Evolutionary conservation across 1,140 invertebrate genomes (phyloP).

Genomic region (Aporrectodea caliginosa): DNA sequence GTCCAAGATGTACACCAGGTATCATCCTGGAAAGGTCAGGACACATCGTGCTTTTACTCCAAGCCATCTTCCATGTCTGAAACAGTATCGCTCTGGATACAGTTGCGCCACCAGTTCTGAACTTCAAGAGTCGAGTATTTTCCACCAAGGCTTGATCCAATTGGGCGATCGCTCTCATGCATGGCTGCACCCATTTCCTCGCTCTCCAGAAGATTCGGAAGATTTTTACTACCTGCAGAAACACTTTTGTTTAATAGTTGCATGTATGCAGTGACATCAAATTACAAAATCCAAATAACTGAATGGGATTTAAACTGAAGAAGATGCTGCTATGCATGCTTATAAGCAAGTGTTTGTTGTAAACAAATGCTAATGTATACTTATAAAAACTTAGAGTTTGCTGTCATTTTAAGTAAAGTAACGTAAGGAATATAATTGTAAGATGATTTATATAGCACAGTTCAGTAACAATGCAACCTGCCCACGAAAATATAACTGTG

Average conservation of each 20-base stretch:
- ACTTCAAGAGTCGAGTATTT: slow-evolving; percentile 52
- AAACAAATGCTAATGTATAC: neutral
- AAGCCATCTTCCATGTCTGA: slow-evolving; percentile 37
- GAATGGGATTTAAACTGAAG: slow-evolving; percentile 17
- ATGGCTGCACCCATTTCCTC: slow-evolving; percentile 41
- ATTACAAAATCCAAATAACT: slow-evolving; percentile 12
- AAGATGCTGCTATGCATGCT: neutral
- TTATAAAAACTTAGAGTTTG: too few species aligned
- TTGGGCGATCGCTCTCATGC: slow-evolving; percentile 40
- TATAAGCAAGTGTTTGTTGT: neutral
- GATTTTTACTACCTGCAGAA: slow-evolving; percentile 48
- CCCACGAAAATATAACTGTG: too few species aligned
- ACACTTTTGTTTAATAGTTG: too few species aligned
- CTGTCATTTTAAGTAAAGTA: too few species aligned
- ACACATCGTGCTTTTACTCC: neutral
- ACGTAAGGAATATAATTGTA: too few species aligned
- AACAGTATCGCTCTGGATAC: slow-evolving; percentile 55
- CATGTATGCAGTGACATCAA: too few species aligned
- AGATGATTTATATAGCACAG: too few species aligned
- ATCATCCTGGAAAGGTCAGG: neutral
- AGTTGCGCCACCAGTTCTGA: slow-evolving; percentile 57
- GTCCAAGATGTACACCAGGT: neutral
- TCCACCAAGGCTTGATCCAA: slow-evolving; percentile 42
- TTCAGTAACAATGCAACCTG: too few species aligned
- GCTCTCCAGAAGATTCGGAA: slow-evolving; percentile 51